Percentiles rank a stretch among this genome's conserved stretches.
phyloP scores from a whole-genome alignment of 2,888 invertebrate genomes.

The Tetranychus truncatus region DNA sequence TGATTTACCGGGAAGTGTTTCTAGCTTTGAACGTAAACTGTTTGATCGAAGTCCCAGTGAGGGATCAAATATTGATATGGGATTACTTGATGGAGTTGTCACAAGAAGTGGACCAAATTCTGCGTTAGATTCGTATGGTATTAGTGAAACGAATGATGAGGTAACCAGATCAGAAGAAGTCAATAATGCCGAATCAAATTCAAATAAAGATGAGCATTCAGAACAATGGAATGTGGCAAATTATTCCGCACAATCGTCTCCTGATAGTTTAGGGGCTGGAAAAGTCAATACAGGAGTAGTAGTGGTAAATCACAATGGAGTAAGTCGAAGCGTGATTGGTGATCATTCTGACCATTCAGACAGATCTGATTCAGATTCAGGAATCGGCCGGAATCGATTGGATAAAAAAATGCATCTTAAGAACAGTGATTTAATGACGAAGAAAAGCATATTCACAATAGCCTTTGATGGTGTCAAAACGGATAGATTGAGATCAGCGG shows the following conservation, averaged over 20 bases:
- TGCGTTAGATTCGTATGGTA: neutral
- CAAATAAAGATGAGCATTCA: neutral
- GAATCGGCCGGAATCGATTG: conserved; percentile 24
- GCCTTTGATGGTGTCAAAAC: conserved; percentile 61
- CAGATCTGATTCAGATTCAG: conserved; percentile 27
- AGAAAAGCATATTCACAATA: conserved; percentile 79
- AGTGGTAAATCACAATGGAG: neutral
- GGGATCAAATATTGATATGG: conserved; percentile 7
- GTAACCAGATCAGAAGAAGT: neutral
- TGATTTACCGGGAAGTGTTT: neutral
- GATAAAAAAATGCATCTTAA: conserved; percentile 20
- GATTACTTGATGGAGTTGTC: neutral
- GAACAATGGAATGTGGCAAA: neutral
- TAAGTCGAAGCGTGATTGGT: conserved; percentile 18
- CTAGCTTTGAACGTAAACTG: neutral
- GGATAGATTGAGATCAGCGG: conserved; percentile 16
- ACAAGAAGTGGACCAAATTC: neutral
- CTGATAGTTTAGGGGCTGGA: neutral
- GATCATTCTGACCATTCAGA: conserved; percentile 19
- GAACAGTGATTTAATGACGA: conserved; percentile 40
- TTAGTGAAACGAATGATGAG: too few relatives aligned
- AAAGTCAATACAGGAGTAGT: neutral
- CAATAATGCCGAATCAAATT: neutral
- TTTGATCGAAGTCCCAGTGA: conserved; percentile 4
- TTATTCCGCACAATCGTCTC: neutral